Base-by-base conservation (phyloP, 1,140 invertebrate species). In the Ooceraea biroi region DNA sequence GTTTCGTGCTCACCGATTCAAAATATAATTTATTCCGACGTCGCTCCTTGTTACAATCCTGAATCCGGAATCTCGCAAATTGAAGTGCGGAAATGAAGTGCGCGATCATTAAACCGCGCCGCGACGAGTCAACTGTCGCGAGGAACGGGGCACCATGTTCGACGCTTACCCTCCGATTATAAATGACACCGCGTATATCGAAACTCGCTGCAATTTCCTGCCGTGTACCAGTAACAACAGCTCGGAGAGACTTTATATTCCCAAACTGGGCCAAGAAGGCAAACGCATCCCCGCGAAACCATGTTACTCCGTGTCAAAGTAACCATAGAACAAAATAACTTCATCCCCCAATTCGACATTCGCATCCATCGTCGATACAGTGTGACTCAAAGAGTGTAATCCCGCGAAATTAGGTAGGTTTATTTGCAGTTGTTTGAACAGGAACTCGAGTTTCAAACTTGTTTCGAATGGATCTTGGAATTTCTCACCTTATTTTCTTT, bases 201-300 rank as follows among this genome's bases (percentile, higher is more conserved):
- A 86, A 87, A 83, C 85, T 86, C 77, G 48, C 78, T 83, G 73
- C 85, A 87, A 86, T 87, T 87, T 87, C 76, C 84, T 82, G 61
- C 19, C 77, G 66, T 58, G 77, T 87, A 87, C 82, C 69, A 73
- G 55, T 36, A 78, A 55, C 76, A 78, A 69, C 63, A 63, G 10
- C 36, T 44, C 46, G 7, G 30, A 36, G 46, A 27, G 63, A 68
- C 84, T 83, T 86, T 87, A 86, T 83, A 86, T 87, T 69, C 72
- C 3, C 52, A 71, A 86, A 69, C 84, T 52, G 57, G 77, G 63
- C 77, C 50, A 66, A 58, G 46, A 78, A 46, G 61, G 71, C 66
- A 65, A 55, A 57, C 63, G 55, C 68, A 63, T 76, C 85, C 46
- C 48, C 63, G 76, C 22, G 22, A 66, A 83, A 83, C 84, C 80